Percentiles rank a stretch among this genome's conserved stretches.
phyloP scores from a whole-genome alignment of 2,888 invertebrate species.

The Malacosoma neustria region DNA sequence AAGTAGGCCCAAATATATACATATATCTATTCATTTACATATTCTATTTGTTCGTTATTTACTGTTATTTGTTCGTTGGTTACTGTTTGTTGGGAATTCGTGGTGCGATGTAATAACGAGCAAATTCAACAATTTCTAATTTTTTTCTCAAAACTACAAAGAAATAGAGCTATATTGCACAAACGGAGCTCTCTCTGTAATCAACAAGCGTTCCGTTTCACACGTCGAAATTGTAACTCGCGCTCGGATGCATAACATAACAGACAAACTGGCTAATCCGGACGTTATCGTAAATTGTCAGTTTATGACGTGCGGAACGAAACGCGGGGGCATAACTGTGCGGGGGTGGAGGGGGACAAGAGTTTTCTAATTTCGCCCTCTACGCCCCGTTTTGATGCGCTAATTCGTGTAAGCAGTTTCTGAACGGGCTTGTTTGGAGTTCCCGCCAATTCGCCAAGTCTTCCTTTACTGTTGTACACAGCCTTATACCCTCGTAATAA shows the following conservation, averaged over 20 bases:
- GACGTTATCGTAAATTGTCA: slow-evolving; percentile 76
- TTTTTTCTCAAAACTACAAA: too few relatives aligned
- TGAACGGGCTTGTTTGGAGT: slow-evolving; percentile 71
- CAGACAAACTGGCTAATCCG: slow-evolving; percentile 75
- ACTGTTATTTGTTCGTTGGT: too few relatives aligned
- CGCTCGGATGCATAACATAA: slow-evolving; percentile 63
- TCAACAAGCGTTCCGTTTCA: neutral
- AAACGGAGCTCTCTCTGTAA: neutral
- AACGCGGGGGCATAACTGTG: slow-evolving; percentile 12
- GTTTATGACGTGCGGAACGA: slow-evolving; percentile 58
- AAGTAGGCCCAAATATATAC: too few relatives aligned
- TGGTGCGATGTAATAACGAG: too few relatives aligned
- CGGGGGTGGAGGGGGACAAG: slow-evolving; percentile 33
- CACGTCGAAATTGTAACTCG: neutral
- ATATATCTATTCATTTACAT: too few relatives aligned
- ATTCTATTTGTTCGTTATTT: too few relatives aligned
- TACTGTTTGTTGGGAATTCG: too few relatives aligned
- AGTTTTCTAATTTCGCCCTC: slow-evolving; percentile 72
- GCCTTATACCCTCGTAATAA: slow-evolving; percentile 26
- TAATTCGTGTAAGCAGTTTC: slow-evolving; percentile 75
- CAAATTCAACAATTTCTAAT: too few relatives aligned
- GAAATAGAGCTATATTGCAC: too few relatives aligned
- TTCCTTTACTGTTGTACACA: slow-evolving; percentile 15
- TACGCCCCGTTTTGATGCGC: slow-evolving; percentile 68
- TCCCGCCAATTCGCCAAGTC: slow-evolving; percentile 49